These are phyloP conservation scores for Acanthosepion pharaonis DNA, from an alignment of 2,888 invertebrate genomes.

Conservation along the genomic window DNA sequence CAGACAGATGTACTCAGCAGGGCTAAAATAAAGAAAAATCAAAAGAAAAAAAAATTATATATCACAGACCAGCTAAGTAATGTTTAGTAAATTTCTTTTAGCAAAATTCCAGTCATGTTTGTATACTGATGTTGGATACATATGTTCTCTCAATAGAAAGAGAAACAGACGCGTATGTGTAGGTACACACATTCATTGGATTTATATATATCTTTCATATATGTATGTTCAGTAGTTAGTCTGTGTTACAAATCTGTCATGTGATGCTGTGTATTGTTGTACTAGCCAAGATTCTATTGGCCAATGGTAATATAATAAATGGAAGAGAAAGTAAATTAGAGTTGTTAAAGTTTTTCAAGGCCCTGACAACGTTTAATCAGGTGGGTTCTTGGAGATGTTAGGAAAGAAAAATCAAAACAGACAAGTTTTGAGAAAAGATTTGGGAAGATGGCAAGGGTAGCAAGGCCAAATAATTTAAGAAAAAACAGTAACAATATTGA, in stretches of 20 bases:
- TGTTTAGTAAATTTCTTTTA: not conserved
- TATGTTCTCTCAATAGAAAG: not conserved
- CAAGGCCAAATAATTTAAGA: conserved; percentile 2
- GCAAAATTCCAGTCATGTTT: not conserved
- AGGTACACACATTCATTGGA: not conserved
- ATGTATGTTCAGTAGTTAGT: not conserved
- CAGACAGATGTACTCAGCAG: not conserved
- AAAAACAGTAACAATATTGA: not conserved
- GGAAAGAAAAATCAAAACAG: not conserved
- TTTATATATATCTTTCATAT: no score
- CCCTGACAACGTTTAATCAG: not conserved
- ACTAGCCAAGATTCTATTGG: not conserved
- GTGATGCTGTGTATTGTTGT: not conserved
- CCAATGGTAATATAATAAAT: not conserved
- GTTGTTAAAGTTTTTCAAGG: not conserved
- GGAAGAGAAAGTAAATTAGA: not conserved
- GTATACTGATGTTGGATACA: not conserved
- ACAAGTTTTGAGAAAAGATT: not conserved
- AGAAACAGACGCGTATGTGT: not conserved
- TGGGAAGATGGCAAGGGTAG: not conserved
- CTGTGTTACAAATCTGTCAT: not conserved
- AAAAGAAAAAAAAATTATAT: not conserved
- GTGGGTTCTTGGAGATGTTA: not conserved
- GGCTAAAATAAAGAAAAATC: not conserved
- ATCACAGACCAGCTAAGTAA: conserved; percentile 33